A percentile compares a stretch with the other conserved stretches of the same genome.
phyloP scores from a whole-genome alignment of 2,888 invertebrate species.

The Sinodicranocentrus sp. region DNA sequence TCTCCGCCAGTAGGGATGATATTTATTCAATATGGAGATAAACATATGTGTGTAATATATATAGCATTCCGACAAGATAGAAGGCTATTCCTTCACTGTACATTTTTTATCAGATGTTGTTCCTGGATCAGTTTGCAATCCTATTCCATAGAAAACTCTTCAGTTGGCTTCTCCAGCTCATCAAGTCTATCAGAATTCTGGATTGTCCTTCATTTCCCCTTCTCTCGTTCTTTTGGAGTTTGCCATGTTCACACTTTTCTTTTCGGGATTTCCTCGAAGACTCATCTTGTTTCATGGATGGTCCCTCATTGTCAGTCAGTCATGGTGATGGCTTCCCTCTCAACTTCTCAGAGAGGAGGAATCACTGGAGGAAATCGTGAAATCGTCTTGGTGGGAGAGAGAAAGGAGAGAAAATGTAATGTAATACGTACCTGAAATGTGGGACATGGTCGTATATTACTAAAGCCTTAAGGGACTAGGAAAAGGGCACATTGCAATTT shows the following conservation, averaged over 20 bases:
- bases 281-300: neutral
- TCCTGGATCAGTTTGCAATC: neutral
- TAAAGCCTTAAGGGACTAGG: neutral
- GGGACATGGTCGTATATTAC: neutral
- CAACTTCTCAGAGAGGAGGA: too few relatives aligned
- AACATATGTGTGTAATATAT: too few relatives aligned
- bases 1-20: too few relatives aligned
- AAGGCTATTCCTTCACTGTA: too few relatives aligned
- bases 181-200: slow-evolving; percentile 6
- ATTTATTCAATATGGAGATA: too few relatives aligned
- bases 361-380: slow-evolving; percentile 20
- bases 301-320: slow-evolving; percentile 9
- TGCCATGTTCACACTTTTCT: neutral
- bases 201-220: slow-evolving; percentile 28
- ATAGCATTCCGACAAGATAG: too few relatives aligned
- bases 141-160: neutral
- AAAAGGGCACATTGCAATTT: too few relatives aligned
- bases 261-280: neutral
- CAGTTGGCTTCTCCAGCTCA: neutral
- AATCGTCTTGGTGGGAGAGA: neutral
- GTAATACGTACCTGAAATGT: neutral
- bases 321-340: neutral
- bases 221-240: neutral
- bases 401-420: neutral
- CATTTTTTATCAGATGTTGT: neutral